Conservation (phyloP, 2,797 vertebrate species). For the Anolis apletophallus region DNA sequence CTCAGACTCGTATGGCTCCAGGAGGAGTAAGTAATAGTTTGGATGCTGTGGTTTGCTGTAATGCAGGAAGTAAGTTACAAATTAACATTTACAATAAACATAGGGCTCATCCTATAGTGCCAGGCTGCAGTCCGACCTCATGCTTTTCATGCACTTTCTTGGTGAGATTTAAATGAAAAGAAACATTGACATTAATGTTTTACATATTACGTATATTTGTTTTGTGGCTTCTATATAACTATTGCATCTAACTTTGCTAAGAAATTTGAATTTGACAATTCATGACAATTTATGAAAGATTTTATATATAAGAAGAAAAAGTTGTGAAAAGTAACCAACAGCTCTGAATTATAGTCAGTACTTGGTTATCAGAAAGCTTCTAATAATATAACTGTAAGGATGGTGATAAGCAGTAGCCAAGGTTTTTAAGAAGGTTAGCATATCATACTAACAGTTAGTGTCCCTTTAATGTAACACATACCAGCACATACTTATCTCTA, state of each 20-base stretch:
- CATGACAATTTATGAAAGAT: conserved; percentile 54
- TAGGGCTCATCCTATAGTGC: neutral
- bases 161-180: neutral
- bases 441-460: conserved; percentile 38
- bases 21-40: conserved; percentile 87
- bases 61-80: neutral
- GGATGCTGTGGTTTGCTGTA: neutral
- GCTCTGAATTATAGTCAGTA: conserved; percentile 49
- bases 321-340: conserved; percentile 51
- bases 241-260: conserved; percentile 58
- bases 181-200: conserved; percentile 21
- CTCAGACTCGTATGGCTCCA: conserved; percentile 87
- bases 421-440: conserved; percentile 50
- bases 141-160: neutral
- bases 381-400: conserved; percentile 60
- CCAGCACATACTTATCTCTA: neutral
- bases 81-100: neutral
- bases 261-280: conserved; percentile 65
- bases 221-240: conserved; percentile 58
- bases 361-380: conserved; percentile 57
- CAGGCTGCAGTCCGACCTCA: neutral
- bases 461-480: conserved; percentile 48
- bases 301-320: conserved; percentile 45
- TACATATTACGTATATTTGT: conserved; percentile 48
- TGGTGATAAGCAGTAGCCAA: conserved; percentile 48